phyloP scores from a whole-genome alignment of 2,797 vertebrate species.

The Aulostomus chinensis region DNA sequence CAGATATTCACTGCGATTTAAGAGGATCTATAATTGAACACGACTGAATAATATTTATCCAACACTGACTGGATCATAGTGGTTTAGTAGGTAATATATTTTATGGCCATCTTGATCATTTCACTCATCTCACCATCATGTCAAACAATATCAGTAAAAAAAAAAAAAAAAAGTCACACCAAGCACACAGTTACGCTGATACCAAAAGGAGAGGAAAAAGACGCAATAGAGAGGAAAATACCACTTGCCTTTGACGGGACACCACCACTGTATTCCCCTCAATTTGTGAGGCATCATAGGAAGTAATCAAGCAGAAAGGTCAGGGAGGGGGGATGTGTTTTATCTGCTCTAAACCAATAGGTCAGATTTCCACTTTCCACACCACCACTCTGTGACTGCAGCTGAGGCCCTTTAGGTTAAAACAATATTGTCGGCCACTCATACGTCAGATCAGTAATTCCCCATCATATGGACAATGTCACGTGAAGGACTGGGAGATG shows the following conservation, averaged over 20 bases:
- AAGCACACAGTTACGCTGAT: too few species aligned
- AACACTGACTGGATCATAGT: not conserved
- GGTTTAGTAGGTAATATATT: not conserved
- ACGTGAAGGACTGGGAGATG: slow-evolving; percentile 40
- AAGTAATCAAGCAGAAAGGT: slow-evolving; percentile 75
- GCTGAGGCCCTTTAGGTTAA: slow-evolving; percentile 70
- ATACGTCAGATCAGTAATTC: slow-evolving; percentile 67
- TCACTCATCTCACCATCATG: not conserved
- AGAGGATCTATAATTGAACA: not conserved
- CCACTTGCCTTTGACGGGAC: slow-evolving; percentile 10
- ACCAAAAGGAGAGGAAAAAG: too few species aligned
- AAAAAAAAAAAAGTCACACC: too few species aligned
- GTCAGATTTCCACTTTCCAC: slow-evolving; percentile 72
- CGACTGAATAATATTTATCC: not conserved
- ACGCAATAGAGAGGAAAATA: not conserved
- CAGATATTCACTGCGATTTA: not conserved
- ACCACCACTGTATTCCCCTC: slow-evolving; percentile 41
- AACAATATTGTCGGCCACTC: slow-evolving; percentile 67
- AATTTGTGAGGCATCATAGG: slow-evolving; percentile 60
- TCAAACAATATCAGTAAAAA: too few species aligned
- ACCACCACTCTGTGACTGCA: slow-evolving; percentile 65
- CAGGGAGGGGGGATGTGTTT: slow-evolving; percentile 63
- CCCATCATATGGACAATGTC: slow-evolving; percentile 68
- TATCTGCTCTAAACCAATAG: slow-evolving; percentile 69
- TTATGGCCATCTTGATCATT: not conserved